Evolutionary conservation across 2,797 vertebrate species (phyloP).

Genomic region (Leptodactylus fallax): DNA sequence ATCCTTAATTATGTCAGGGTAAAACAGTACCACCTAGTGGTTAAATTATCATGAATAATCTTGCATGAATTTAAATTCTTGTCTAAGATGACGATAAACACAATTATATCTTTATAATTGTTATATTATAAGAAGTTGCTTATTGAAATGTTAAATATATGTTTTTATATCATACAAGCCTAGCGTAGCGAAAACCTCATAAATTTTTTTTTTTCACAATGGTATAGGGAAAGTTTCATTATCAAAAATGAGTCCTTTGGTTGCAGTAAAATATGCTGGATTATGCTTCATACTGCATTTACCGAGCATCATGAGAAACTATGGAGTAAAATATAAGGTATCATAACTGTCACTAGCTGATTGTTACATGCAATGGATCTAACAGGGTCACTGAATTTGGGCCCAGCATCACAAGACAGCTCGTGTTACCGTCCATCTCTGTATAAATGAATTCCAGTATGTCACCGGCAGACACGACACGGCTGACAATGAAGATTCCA

Average conservation of each 20-base stretch:
- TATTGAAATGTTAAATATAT: neutral
- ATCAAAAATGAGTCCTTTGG: constrained; percentile 1
- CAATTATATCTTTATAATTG: too few species aligned
- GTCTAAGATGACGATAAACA: too few species aligned
- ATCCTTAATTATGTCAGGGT: too few species aligned
- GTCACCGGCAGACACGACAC: constrained; percentile 58
- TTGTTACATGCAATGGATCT: constrained; percentile 42
- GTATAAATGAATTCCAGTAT: constrained; percentile 59
- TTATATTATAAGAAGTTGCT: neutral
- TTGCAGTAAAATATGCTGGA: constrained; percentile 16
- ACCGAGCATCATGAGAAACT: neutral
- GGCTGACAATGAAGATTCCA: constrained; percentile 61
- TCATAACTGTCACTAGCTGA: constrained; percentile 37
- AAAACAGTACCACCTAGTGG: too few species aligned
- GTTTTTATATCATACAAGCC: neutral
- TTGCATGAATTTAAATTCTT: too few species aligned
- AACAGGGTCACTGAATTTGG: constrained; percentile 46
- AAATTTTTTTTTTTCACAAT: neutral
- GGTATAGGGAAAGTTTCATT: neutral
- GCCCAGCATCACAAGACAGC: constrained; percentile 28
- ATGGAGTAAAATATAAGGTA: constrained; percentile 27
- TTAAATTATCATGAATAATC: too few species aligned
- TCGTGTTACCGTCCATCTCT: constrained; percentile 42
- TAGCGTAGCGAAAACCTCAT: neutral
- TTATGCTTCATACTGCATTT: neutral